A percentile compares a stretch with the other conserved stretches of the same genome.
These are phyloP conservation scores for Lagocephalus sceleratus DNA, from an alignment of 2,797 vertebrate genomes.

Conservation along the genomic window DNA sequence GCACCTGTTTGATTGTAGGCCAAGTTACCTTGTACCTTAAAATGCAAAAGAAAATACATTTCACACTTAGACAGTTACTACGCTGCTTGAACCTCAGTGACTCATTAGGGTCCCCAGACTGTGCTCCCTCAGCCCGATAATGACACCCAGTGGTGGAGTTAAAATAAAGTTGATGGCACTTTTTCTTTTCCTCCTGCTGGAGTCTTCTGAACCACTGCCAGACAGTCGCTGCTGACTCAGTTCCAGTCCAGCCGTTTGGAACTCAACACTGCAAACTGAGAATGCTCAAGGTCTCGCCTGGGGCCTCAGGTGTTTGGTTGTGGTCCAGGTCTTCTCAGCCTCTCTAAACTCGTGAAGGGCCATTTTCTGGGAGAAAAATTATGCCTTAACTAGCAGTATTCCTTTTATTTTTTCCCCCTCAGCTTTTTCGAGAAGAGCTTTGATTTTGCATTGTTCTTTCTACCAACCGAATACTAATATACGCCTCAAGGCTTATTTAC, in stretches of 20 bases:
- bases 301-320: conserved; percentile 66
- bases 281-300: conserved; percentile 3
- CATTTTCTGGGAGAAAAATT: conserved; percentile 32
- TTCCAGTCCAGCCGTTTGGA: conserved; percentile 6
- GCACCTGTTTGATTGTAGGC: conserved; percentile 1
- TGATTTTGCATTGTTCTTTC: no score
- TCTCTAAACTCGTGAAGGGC: conserved; percentile 27
- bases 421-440: conserved; percentile 29
- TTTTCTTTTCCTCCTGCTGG: conserved; percentile 15
- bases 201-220: conserved; percentile 15
- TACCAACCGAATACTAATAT: no score
- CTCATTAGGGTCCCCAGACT: neutral
- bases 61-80: conserved; percentile 2
- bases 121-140: conserved; percentile 46
- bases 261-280: no score
- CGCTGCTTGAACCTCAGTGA: neutral
- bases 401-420: conserved; percentile 34
- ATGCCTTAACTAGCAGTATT: conserved; percentile 34
- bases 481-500: no score
- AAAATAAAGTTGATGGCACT: conserved; percentile 20
- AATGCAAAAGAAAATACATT: neutral
- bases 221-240: conserved; percentile 28
- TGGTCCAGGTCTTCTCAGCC: conserved; percentile 47
- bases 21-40: neutral
- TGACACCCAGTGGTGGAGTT: conserved; percentile 62